Evolutionary conservation across 2,888 invertebrate genomes (phyloP).

Genomic region (Acanthosepion esculentum): DNA sequence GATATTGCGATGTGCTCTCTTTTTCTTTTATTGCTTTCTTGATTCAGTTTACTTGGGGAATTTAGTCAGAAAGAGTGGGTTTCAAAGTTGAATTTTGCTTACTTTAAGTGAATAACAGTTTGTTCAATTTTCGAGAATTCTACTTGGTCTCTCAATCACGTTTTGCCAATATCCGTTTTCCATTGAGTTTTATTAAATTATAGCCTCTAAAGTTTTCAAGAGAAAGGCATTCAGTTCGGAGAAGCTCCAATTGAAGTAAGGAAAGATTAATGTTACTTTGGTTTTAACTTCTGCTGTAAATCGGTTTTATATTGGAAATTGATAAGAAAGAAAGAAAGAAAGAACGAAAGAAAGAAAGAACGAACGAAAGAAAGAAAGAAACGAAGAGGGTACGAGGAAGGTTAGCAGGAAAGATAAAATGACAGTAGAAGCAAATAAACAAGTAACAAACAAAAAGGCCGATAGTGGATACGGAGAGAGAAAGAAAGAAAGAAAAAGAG

Average conservation of each 20-base stretch:
- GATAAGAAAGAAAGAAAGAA: background rate
- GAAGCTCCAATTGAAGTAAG: background rate
- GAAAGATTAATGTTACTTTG: background rate
- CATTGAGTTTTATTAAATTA: background rate
- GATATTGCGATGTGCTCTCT: background rate
- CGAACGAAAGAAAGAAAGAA: background rate
- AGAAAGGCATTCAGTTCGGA: background rate
- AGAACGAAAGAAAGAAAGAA: background rate
- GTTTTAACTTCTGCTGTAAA: conserved; percentile 33
- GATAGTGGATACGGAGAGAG: background rate
- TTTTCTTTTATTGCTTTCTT: background rate
- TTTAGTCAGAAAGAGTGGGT: background rate
- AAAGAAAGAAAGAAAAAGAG: background rate
- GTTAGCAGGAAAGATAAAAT: background rate
- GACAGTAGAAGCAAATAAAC: background rate
- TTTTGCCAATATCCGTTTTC: conserved; percentile 14
- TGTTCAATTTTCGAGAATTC: conserved; percentile 33
- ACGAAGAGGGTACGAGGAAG: background rate
- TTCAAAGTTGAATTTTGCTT: conserved; percentile 33
- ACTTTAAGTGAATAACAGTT: conserved; percentile 23
- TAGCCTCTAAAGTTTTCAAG: background rate
- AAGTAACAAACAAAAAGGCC: background rate
- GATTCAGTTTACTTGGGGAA: conserved; percentile 9
- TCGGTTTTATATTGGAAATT: background rate
- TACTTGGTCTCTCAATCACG: conserved; percentile 8